A percentile compares a stretch with the other conserved stretches of the same genome.
phyloP scores from a whole-genome alignment of 2,888 invertebrate genomes.

The Orthosia cruda region DNA sequence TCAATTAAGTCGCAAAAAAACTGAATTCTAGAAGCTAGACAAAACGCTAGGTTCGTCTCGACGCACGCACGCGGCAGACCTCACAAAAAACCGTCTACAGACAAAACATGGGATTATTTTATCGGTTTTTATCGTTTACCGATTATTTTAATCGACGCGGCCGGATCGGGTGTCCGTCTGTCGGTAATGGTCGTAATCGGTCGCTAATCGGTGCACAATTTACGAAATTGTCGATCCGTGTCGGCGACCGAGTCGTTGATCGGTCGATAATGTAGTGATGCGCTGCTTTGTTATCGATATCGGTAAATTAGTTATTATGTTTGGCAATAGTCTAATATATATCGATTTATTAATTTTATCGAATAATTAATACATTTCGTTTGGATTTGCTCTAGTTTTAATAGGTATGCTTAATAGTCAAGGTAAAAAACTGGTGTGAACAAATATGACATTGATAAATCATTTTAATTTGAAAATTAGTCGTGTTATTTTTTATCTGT shows the following conservation, averaged over 20 bases:
- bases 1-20: constrained; percentile 27
- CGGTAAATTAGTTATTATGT: constrained; percentile 42
- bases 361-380: no score
- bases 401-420: background rate
- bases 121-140: constrained; percentile 90
- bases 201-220: constrained; percentile 91
- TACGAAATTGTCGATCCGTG: constrained; percentile 91
- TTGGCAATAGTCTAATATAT: background rate
- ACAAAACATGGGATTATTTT: constrained; percentile 84
- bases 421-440: constrained; percentile 7
- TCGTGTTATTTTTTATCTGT: constrained; percentile 30
- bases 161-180: constrained; percentile 90
- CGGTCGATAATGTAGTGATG: constrained; percentile 83
- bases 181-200: constrained; percentile 91
- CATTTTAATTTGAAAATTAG: constrained; percentile 36
- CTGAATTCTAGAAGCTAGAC: constrained; percentile 61
- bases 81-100: constrained; percentile 83
- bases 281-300: constrained; percentile 77
- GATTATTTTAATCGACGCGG: constrained; percentile 90
- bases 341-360: background rate
- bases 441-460: constrained; percentile 25
- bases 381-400: constrained; percentile 5
- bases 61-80: constrained; percentile 63
- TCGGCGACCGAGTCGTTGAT: constrained; percentile 88
- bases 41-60: constrained; percentile 72